A percentile compares a stretch with the other conserved stretches of the same genome.
These are phyloP conservation scores for Galaxias olidus DNA, from an alignment of 2,797 vertebrate genomes.

Conservation along the genomic window DNA sequence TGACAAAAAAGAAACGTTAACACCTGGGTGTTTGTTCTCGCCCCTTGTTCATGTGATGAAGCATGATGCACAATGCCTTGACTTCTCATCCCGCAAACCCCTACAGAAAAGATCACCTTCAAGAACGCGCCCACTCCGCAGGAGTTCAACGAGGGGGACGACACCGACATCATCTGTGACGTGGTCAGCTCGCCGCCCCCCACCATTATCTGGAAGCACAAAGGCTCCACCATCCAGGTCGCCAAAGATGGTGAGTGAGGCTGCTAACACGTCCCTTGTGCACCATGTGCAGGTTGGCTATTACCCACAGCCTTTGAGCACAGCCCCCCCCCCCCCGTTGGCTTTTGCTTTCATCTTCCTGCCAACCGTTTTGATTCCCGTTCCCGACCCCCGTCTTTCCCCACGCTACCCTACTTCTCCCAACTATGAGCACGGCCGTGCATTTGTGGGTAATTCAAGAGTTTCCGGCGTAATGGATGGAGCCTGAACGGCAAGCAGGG, in stretches of 20 bases:
- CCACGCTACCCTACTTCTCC: slow-evolving; percentile 25
- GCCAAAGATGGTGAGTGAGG: slow-evolving; percentile 90
- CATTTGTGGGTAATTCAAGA: slow-evolving; percentile 22
- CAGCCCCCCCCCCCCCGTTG: slow-evolving; percentile 15
- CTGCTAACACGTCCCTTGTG: slow-evolving; percentile 4
- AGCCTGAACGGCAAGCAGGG: slow-evolving; percentile 32
- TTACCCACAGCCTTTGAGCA: slow-evolving; percentile 20
- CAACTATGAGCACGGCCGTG: slow-evolving; percentile 32
- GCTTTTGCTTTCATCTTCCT: slow-evolving; percentile 35
- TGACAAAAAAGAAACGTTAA: too few species aligned
- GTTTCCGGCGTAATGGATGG: slow-evolving; percentile 40
- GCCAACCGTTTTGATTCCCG: slow-evolving; percentile 37
- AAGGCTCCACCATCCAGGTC: slow-evolving; percentile 81
- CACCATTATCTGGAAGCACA: slow-evolving; percentile 91
- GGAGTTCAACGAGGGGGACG: slow-evolving; percentile 93
- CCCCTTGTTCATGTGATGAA: too few species aligned
- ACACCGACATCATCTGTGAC: slow-evolving; percentile 89
- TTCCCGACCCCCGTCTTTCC: slow-evolving; percentile 22
- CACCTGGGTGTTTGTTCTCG: too few species aligned
- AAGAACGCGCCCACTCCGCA: slow-evolving; percentile 87
- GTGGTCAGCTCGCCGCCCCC: slow-evolving; percentile 92
- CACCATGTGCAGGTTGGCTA: slow-evolving; percentile 17
- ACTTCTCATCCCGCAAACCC: slow-evolving; percentile 17
- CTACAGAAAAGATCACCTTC: slow-evolving; percentile 96
- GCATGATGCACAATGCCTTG: neutral